These are phyloP conservation scores for Sciaenops ocellatus DNA, from an alignment of 2,797 vertebrate genomes.

Conservation along the genomic window DNA sequence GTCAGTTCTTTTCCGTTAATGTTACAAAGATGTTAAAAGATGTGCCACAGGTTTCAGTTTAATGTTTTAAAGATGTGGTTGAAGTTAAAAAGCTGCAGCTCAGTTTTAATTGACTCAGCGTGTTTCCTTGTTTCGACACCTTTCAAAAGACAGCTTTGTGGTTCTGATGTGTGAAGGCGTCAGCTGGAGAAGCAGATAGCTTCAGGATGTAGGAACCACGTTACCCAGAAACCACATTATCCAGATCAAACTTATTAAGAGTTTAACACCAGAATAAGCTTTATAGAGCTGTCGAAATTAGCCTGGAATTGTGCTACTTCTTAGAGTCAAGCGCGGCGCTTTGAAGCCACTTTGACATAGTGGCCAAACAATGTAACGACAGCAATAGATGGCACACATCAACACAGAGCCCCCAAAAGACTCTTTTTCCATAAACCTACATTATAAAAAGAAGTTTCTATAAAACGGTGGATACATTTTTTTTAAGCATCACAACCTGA, in stretches of 20 bases:
- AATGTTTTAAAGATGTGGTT: conserved; percentile 54
- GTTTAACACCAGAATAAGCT: not conserved
- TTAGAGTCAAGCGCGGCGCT: too few relatives aligned
- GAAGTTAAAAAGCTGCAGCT: conserved; percentile 30
- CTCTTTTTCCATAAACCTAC: too few relatives aligned
- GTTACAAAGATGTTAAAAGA: conserved; percentile 45
- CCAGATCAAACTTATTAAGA: not conserved
- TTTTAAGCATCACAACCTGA: too few relatives aligned
- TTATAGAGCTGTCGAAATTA: not conserved
- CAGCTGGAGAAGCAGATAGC: not conserved
- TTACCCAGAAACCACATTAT: not conserved
- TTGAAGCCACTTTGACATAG: too few relatives aligned
- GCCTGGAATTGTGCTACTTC: not conserved
- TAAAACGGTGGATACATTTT: too few relatives aligned
- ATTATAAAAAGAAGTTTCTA: too few relatives aligned
- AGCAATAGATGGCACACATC: too few relatives aligned
- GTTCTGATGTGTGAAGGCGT: conserved; percentile 5
- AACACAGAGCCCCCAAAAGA: too few relatives aligned
- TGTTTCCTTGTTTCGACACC: conserved; percentile 21
- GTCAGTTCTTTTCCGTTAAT: conserved; percentile 1
- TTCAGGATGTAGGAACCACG: not conserved
- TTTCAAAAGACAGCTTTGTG: conserved; percentile 24
- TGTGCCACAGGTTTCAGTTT: conserved; percentile 1
- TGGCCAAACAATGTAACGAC: too few relatives aligned
- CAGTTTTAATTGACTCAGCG: conserved; percentile 39